These are phyloP conservation scores for Sepioteuthis lessoniana DNA, from an alignment of 2,888 invertebrate genomes.

Conservation along the genomic window DNA sequence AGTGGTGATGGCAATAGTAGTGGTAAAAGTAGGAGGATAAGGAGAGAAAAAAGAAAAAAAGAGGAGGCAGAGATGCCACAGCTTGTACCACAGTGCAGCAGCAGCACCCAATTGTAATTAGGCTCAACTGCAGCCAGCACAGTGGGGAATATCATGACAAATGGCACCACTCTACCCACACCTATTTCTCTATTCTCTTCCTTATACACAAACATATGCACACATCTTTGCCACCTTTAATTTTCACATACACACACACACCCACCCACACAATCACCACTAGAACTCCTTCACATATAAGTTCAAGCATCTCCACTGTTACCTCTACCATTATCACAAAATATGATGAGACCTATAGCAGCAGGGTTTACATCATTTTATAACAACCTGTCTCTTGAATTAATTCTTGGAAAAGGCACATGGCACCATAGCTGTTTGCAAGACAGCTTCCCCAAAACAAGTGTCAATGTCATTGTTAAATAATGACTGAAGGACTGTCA, in stretches of 20 bases:
- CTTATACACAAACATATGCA: neutral
- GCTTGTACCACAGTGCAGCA: constrained; percentile 14
- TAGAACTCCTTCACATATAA: neutral
- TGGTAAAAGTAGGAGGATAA: neutral
- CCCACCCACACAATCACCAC: neutral
- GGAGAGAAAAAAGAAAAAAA: neutral
- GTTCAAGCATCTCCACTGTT: neutral
- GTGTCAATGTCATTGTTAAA: neutral
- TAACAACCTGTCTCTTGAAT: neutral
- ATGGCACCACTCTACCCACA: neutral
- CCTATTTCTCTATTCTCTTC: neutral
- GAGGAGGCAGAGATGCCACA: neutral
- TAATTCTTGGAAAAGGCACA: neutral
- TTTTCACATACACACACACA: neutral
- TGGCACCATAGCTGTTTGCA: neutral
- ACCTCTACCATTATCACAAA: neutral
- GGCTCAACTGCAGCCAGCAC: constrained; percentile 11
- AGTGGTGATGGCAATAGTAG: constrained; percentile 36
- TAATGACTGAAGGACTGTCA: neutral
- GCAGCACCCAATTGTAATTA: constrained; percentile 3
- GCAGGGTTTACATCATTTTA: neutral
- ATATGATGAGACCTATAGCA: neutral
- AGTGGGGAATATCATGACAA: neutral
- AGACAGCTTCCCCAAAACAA: neutral
- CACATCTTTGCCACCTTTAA: neutral